Percentiles rank a stretch among this genome's conserved stretches.
phyloP scores from a whole-genome alignment of 1,140 invertebrate genomes.

The Panagrolaimus sp. region DNA sequence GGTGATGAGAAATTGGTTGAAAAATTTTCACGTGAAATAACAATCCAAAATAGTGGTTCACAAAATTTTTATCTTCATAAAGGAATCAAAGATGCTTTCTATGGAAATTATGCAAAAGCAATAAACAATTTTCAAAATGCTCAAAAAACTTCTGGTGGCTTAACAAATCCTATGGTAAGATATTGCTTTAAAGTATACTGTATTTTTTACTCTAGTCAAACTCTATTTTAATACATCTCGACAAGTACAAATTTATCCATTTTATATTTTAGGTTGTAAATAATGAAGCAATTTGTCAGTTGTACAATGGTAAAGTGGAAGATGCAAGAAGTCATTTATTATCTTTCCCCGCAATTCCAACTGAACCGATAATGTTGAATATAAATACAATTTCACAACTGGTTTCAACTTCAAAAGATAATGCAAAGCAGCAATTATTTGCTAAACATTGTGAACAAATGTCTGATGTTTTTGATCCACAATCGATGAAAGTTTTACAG shows the following conservation, averaged over 20 bases:
- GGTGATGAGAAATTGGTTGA: conserved; percentile 18
- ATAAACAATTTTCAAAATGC: conserved; percentile 15
- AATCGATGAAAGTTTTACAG: not conserved
- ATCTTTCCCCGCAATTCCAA: conserved; percentile 18
- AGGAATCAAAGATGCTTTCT: conserved; percentile 16
- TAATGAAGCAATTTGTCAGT: conserved; percentile 21
- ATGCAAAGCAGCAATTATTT: conserved; percentile 24
- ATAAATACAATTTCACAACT: conserved; percentile 21
- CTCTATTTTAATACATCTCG: too few species aligned
- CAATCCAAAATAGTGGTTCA: not conserved
- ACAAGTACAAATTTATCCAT: too few species aligned
- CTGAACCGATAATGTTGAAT: conserved; percentile 25
- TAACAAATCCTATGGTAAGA: conserved; percentile 5
- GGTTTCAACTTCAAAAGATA: not conserved
- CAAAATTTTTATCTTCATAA: conserved; percentile 13
- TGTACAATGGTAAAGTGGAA: conserved; percentile 33
- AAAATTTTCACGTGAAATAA: conserved; percentile 17
- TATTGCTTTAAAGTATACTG: not conserved
- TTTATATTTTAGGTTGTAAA: conserved; percentile 14
- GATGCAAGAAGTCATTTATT: conserved; percentile 31
- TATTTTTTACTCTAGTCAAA: too few species aligned
- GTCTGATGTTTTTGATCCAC: conserved; percentile 16
- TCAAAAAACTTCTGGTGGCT: conserved; percentile 4
- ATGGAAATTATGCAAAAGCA: conserved; percentile 23
- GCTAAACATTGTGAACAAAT: conserved; percentile 9